Conservation (phyloP, 2,888 invertebrate genomes). For the Volucella inanis region DNA sequence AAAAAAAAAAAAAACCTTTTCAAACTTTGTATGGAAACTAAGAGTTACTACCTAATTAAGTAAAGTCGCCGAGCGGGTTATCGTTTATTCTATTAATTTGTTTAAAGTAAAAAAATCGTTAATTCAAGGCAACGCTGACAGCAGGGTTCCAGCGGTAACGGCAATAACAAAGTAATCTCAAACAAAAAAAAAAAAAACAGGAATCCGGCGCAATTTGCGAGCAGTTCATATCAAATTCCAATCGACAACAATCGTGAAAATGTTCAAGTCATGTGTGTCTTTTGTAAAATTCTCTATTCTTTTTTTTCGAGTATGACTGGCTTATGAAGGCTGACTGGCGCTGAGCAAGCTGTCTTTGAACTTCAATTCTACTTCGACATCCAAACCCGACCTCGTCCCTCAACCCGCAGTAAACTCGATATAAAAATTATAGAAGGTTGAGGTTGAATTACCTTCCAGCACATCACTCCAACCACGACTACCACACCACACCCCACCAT, state of each 20-base stretch:
- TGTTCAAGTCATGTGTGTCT: conserved; percentile 21
- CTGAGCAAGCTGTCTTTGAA: conserved; percentile 29
- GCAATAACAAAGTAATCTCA: neutral
- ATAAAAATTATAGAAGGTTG: conserved; percentile 67
- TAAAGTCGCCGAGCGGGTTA: conserved; percentile 21
- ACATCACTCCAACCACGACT: neutral
- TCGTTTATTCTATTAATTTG: conserved; percentile 29
- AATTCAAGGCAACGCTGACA: conserved; percentile 34
- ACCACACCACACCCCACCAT: neutral
- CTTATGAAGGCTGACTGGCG: neutral
- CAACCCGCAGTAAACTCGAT: conserved; percentile 50
- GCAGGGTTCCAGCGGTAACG: neutral
- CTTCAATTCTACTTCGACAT: neutral
- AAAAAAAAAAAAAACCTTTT: neutral
- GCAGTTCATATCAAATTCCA: conserved; percentile 14
- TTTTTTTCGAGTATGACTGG: neutral
- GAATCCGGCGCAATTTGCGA: conserved; percentile 38
- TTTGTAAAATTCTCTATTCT: neutral
- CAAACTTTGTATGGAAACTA: neutral
- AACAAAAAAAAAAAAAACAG: conserved; percentile 13
- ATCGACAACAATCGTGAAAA: conserved; percentile 33
- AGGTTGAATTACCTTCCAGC: conserved; percentile 69
- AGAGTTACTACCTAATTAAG: neutral
- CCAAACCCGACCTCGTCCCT: neutral
- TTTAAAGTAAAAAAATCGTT: conserved; percentile 28